Conservation (phyloP, 2,888 invertebrate species). For the Sarcophaga caerulescens region DNA sequence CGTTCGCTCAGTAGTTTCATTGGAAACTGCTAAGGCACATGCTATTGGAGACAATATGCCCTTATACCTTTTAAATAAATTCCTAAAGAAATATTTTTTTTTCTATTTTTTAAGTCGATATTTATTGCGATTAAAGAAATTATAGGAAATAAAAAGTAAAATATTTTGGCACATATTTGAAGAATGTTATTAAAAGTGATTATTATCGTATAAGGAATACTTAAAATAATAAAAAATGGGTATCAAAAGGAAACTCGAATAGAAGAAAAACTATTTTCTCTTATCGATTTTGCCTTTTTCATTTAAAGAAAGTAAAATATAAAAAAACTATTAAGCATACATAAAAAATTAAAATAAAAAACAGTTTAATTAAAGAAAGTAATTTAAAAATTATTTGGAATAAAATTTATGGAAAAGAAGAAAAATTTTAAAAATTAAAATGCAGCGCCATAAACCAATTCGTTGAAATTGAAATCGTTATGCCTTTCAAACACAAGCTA, state of each 20-base stretch:
- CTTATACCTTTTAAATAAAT: too few relatives aligned
- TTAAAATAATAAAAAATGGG: neutral
- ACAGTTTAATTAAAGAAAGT: too few relatives aligned
- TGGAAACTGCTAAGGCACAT: too few relatives aligned
- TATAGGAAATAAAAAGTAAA: neutral
- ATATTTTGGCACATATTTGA: conserved; percentile 65
- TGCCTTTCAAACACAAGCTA: conserved; percentile 3
- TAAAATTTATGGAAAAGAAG: neutral
- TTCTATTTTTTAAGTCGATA: neutral
- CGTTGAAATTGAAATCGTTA: conserved; percentile 84
- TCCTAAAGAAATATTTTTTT: too few relatives aligned
- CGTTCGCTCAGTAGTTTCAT: too few relatives aligned
- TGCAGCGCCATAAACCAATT: conserved; percentile 73
- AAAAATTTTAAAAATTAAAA: neutral
- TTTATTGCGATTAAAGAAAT: neutral
- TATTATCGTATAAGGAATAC: neutral
- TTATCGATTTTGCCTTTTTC: neutral
- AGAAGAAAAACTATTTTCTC: neutral
- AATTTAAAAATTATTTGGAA: neutral
- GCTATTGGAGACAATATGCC: too few relatives aligned
- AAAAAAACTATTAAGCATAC: neutral
- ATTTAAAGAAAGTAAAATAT: neutral
- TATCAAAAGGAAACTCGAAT: neutral
- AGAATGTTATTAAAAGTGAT: conserved; percentile 38
- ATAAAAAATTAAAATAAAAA: neutral